A percentile compares a stretch with the other conserved stretches of the same genome.
phyloP scores from a whole-genome alignment of 2,113 vertebrate genomes.

The pig (Sus scrofa) region DNA sequence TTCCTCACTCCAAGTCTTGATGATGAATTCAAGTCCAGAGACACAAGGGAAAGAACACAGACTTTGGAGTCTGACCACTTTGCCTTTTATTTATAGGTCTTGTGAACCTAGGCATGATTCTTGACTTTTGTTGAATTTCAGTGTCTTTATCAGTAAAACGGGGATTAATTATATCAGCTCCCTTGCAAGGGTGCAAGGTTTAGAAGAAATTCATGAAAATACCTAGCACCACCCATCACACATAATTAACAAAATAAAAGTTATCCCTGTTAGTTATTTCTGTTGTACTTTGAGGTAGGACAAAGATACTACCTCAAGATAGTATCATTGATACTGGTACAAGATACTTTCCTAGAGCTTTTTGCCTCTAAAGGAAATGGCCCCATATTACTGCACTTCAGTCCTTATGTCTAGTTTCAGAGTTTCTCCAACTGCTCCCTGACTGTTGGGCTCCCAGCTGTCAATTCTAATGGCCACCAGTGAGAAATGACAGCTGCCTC shows the following conservation, averaged over 20 bases:
- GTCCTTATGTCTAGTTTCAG: not conserved
- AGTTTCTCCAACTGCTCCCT: not conserved
- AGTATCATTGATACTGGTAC: no score
- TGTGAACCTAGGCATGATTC: not conserved
- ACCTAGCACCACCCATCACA: no score
- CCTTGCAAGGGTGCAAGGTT: not conserved
- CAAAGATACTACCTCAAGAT: not conserved
- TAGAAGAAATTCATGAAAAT: conserved; percentile 8
- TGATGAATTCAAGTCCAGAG: not conserved
- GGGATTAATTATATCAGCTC: not conserved
- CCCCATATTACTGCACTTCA: not conserved
- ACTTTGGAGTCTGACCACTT: not conserved
- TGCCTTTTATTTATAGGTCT: not conserved
- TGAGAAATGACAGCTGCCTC: conserved; percentile 55
- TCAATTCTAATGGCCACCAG: conserved; percentile 6
- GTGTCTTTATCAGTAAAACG: conserved; percentile 28
- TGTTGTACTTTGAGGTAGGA: not conserved
- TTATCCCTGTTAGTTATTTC: not conserved
- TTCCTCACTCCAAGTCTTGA: not conserved
- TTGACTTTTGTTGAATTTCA: not conserved
- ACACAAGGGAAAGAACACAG: not conserved
- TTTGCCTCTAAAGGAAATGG: not conserved
- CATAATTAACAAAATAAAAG: not conserved
- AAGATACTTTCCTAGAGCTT: not conserved
- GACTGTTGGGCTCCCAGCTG: not conserved